These are phyloP conservation scores for Tachina grossa DNA, from an alignment of 2,888 invertebrate species.

Conservation along the genomic window DNA sequence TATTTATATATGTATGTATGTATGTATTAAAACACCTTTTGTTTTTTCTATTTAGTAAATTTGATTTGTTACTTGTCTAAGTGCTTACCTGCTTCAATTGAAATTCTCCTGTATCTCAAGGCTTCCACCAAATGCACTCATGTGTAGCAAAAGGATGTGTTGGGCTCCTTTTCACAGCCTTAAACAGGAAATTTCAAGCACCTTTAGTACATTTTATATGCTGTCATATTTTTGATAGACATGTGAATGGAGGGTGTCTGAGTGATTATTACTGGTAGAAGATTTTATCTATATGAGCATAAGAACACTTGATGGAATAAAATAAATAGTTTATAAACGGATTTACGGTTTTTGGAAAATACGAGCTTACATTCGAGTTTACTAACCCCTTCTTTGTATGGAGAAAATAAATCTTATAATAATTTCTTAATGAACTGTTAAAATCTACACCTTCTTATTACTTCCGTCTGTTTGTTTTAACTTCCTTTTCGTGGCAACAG, in stretches of 20 bases:
- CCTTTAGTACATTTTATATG: conserved; percentile 50
- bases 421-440: conserved; percentile 46
- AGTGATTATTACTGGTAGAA: conserved; percentile 26
- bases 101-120: conserved; percentile 39
- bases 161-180: conserved; percentile 15
- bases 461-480: conserved; percentile 33
- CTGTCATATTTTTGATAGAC: conserved; percentile 69
- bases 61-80: conserved; percentile 3
- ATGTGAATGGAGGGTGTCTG: conserved; percentile 51
- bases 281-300: not conserved
- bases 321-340: conserved; percentile 2
- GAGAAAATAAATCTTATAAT: conserved; percentile 7
- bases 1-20: not conserved
- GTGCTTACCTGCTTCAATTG: conserved; percentile 51
- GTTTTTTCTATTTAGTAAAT: not conserved
- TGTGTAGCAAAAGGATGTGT: not conserved
- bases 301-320: conserved; percentile 29
- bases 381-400: conserved; percentile 29
- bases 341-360: conserved; percentile 2
- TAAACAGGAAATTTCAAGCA: conserved; percentile 32
- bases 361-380: conserved; percentile 14
- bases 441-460: conserved; percentile 57
- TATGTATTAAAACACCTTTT: conserved; percentile 30
- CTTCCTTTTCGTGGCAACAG: not conserved
- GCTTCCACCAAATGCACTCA: not conserved